These are phyloP conservation scores for Caerostris darwini DNA, from an alignment of 1,140 invertebrate species.

Conservation along the genomic window DNA sequence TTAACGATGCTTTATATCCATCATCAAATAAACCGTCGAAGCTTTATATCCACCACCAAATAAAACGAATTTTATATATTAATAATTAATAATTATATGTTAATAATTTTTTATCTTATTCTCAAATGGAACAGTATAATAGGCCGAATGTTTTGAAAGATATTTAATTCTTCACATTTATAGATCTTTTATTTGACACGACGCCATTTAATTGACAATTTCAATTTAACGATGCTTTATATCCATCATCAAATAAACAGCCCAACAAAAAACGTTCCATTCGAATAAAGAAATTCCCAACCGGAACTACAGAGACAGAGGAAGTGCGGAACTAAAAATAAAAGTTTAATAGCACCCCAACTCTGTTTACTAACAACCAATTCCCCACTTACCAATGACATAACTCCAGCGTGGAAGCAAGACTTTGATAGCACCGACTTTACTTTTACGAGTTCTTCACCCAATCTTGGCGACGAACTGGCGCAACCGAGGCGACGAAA, in stretches of 20 bases:
- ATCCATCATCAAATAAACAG: not conserved
- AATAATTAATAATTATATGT: too few relatives aligned
- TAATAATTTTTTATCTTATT: too few relatives aligned
- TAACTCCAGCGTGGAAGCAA: not conserved
- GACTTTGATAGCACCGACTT: not conserved
- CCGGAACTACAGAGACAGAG: not conserved
- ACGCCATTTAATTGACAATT: too few relatives aligned
- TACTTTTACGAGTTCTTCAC: conserved; percentile 18
- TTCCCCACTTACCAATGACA: conserved; percentile 19
- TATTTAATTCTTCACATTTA: too few relatives aligned
- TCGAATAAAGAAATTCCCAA: not conserved
- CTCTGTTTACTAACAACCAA: conserved; percentile 30
- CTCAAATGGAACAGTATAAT: too few relatives aligned
- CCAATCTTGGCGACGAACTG: conserved; percentile 19
- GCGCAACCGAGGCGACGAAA: conserved; percentile 22
- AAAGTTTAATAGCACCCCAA: not conserved
- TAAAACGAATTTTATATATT: too few relatives aligned
- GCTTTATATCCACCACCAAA: too few relatives aligned
- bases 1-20: too few relatives aligned
- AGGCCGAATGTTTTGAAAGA: too few relatives aligned
- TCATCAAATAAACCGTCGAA: not conserved
- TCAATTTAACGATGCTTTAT: too few relatives aligned
- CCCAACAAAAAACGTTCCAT: not conserved
- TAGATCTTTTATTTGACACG: too few relatives aligned
- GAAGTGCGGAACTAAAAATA: not conserved